Base-by-base conservation (phyloP, 1,140 invertebrate genomes). In the Eupristina koningsbergeri region DNA sequence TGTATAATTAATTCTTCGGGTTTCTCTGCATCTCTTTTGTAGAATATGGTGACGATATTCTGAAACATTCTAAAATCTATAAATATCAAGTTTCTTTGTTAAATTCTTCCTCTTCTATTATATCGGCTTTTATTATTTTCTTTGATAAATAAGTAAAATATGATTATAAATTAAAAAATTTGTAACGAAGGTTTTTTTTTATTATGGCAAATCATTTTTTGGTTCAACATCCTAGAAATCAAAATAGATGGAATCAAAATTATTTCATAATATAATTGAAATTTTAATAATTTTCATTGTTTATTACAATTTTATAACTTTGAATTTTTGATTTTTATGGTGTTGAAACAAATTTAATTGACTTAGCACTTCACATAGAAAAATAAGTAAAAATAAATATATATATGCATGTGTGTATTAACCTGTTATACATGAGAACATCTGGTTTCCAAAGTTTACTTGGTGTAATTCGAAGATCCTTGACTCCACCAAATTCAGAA, bases 401-500 rank as follows among this genome's bases (percentile, higher is more conserved):
- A 71, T n/a, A n/a, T n/a, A n/a, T n/a, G n/a, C n/a, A n/a, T n/a
- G n/a, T n/a, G n/a, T n/a, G n/a, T n/a, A n/a, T 84, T 94, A 95
- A 99, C 97, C 98, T 99, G 95, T 99, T 99, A 93, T 99, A 99
- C 96, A 99, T 98, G 86, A 99, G 96, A 77, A 99, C 97, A 93
- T 99, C 98, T 81, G 98, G 98, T 91, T 97, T 98, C 98, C 98
- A 99, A 79, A 99, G 94, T 91, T 97, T 97, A 92, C 97, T 97
- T 47, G 98, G 97, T 78, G 97, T 97, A 89, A 99, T 98, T 87
- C 98, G 94, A 26, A 99, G 94, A 91, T 98, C 97, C 89, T 97
- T 96, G 69, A 99, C 97, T 73, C 96, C 96, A 22, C 98, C 98
- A 90, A 96, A 99, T 87, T 99, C 98, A 41, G 95, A 95, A 89